phyloP scores from a whole-genome alignment of 2,888 invertebrate genomes.

The Miltochrista miniata region DNA sequence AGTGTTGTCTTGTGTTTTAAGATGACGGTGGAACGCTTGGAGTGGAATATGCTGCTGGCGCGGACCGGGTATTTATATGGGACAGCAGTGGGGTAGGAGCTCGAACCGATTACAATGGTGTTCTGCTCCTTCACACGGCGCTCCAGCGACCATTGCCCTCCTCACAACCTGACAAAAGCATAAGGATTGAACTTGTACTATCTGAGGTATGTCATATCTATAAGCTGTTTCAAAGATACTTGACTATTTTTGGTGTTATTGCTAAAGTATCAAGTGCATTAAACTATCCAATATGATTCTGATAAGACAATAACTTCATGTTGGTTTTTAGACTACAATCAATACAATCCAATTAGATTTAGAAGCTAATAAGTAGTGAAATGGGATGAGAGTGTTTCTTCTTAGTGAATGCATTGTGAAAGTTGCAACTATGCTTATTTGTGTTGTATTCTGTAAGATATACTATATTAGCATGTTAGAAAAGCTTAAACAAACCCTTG shows the following conservation, averaged over 20 bases:
- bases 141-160: slow-evolving; percentile 92
- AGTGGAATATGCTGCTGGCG: slow-evolving; percentile 89
- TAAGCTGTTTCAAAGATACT: neutral
- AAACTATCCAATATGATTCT: neutral
- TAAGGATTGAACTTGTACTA: slow-evolving; percentile 92
- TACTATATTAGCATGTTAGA: no score
- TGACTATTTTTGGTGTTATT: neutral
- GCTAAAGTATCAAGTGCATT: neutral
- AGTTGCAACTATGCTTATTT: no score
- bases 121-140: slow-evolving; percentile 93
- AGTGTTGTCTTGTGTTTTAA: slow-evolving; percentile 58
- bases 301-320: neutral
- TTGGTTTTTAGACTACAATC: neutral
- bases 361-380: no score
- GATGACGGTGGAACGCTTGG: slow-evolving; percentile 86
- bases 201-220: slow-evolving; percentile 87
- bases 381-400: neutral
- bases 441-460: no score
- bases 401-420: no score
- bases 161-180: slow-evolving; percentile 88
- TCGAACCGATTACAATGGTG: slow-evolving; percentile 95
- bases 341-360: neutral
- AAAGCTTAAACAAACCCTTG: no score
- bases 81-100: slow-evolving; percentile 92
- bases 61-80: slow-evolving; percentile 93